Base-by-base conservation (phyloP, 1,140 invertebrate species). In the Ridgeia piscesae region DNA sequence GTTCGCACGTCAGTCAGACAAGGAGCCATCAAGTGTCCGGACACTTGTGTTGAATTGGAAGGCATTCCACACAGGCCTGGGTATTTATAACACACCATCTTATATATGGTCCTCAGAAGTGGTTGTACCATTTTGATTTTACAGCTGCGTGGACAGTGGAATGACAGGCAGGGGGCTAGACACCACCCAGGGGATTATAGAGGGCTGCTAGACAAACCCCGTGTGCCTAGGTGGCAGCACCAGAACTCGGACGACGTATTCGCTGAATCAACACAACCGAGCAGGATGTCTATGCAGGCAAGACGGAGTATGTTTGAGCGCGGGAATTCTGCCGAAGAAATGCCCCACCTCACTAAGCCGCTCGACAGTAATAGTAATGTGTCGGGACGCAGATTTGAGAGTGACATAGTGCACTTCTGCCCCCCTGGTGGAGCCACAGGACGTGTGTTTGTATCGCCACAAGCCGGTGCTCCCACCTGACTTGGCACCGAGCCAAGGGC, bases 31-130 rank as follows among this genome's bases (percentile, higher is more conserved):
- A 77, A 77, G 58, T 77, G 58, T 21, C 27, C 58, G 11, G 27
- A 77, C 58, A 8, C 58, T 77, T 4, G 0, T 77, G 58, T 77
- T 77, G 58, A 77, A 21, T 8, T 77, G 58, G 58, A 77, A 21
- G 11, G 58, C 58, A 77, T 77, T 77, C 58, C 58, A 77, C 27
- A 21, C 58, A 77, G 58, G 58, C 27, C 8, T 77, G 58, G 58
- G 58, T 77, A 77, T 77, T 77, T 77, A 77, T 77, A 77, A 77
- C 58, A 77, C 58, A 77, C 58, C n/a, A n/a, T 31, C 58, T 77
- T 2, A 21, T 21, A 77, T 77, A 31, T 9, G 11, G 4, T 77
- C 58, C 2, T 77, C 58, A 77, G 11, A 77, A 77, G 58, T 77
- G 58, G 58, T 6, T 77, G 58, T 77, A 77, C 58, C 58, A 77